phyloP scores from a whole-genome alignment of 2,797 vertebrate species.

The Simalia tracyae region DNA sequence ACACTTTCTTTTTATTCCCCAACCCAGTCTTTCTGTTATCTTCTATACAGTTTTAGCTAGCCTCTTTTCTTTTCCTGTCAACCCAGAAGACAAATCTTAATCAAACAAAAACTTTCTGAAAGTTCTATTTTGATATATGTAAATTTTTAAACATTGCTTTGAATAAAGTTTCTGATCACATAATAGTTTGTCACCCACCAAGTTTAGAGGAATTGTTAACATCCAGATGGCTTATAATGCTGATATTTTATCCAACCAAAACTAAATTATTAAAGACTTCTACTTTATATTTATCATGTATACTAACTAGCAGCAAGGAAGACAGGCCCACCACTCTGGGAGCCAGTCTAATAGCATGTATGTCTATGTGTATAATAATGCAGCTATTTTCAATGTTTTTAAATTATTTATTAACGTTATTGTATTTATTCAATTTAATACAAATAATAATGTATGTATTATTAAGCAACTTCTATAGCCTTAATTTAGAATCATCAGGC shows the following conservation, averaged over 20 bases:
- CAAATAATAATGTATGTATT: slow-evolving; percentile 32
- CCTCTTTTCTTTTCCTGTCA: background rate
- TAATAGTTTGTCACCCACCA: slow-evolving; percentile 34
- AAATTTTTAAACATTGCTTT: background rate
- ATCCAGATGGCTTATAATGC: slow-evolving; percentile 24
- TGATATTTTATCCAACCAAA: slow-evolving; percentile 20
- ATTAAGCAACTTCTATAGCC: slow-evolving; percentile 48
- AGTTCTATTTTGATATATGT: slow-evolving; percentile 2
- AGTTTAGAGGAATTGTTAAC: slow-evolving; percentile 38
- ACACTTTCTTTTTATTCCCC: background rate
- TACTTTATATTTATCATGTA: background rate
- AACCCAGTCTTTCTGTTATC: background rate
- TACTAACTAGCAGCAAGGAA: background rate
- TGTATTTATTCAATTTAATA: no score
- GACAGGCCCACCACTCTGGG: background rate
- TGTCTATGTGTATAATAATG: slow-evolving; percentile 1
- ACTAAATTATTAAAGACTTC: background rate
- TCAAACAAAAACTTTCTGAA: slow-evolving; percentile 11
- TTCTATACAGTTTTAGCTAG: background rate
- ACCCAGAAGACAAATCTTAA: slow-evolving; percentile 19
- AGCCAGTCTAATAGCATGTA: background rate
- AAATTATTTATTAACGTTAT: background rate
- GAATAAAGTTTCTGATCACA: slow-evolving; percentile 26
- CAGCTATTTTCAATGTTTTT: no score
- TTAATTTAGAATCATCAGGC: slow-evolving; percentile 56